A percentile compares a stretch with the other conserved stretches of the same genome.
Conservation (phyloP, 1,140 invertebrate genomes). For the Drosophila tristis region DNA sequence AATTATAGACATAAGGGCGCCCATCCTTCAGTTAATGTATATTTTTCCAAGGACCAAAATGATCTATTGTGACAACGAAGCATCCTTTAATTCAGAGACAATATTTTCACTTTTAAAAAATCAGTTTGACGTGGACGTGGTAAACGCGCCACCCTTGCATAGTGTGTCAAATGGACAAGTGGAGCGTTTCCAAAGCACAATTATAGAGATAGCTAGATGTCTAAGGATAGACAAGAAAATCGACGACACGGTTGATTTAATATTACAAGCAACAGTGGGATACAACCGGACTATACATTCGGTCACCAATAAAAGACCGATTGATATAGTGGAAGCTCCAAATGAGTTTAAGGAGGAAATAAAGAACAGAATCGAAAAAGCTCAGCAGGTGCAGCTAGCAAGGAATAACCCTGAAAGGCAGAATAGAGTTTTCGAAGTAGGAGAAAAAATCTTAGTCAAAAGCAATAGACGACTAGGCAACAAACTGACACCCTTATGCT, state of each 20-base stretch:
- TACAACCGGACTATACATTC: constrained; percentile 39
- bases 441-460: no score
- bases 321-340: background rate
- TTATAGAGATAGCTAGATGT: constrained; percentile 36
- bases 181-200: constrained; percentile 41
- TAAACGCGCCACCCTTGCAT: constrained; percentile 22
- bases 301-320: constrained; percentile 1
- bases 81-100: constrained; percentile 6
- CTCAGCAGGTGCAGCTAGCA: no score
- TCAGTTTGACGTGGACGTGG: constrained; percentile 7
- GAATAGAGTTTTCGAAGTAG: no score
- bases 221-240: constrained; percentile 33
- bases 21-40: no score
- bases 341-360: no score
- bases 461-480: no score
- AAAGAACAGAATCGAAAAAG: no score
- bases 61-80: constrained; percentile 37
- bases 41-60: constrained; percentile 9
- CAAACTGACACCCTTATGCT: no score
- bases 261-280: constrained; percentile 22
- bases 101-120: background rate
- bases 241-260: constrained; percentile 32
- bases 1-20: constrained; percentile 27
- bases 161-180: constrained; percentile 40
- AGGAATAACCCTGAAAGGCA: no score